Conservation (phyloP, 2,797 vertebrate species). For the Otus scops region DNA sequence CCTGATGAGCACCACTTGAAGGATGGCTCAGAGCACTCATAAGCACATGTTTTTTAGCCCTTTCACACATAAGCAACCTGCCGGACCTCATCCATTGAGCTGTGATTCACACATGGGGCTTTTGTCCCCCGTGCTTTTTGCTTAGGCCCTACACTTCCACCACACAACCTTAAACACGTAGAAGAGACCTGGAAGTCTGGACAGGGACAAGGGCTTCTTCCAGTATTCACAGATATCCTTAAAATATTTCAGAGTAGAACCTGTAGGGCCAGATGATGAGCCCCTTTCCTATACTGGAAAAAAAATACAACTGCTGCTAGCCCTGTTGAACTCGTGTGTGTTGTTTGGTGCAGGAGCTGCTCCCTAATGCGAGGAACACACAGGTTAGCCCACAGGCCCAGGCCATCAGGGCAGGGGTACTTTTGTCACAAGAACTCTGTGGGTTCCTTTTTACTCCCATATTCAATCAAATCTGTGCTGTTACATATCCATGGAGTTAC, state of each 20-base stretch:
- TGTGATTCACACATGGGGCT: not conserved
- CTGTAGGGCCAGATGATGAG: not conserved
- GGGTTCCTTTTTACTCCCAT: not conserved
- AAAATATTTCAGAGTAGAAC: not conserved
- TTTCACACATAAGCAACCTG: not conserved
- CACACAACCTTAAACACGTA: not conserved
- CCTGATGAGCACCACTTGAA: not conserved
- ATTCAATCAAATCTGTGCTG: not conserved
- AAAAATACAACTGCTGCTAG: not conserved
- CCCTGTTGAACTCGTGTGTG: not conserved
- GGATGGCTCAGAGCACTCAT: not conserved
- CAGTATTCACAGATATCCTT: not conserved
- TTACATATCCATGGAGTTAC: not conserved
- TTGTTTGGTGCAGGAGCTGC: not conserved
- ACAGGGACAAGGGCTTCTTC: not conserved
- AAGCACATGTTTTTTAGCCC: not conserved
- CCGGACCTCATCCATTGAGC: not conserved
- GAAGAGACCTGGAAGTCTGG: not conserved
- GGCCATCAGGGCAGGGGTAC: not conserved
- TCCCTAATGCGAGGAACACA: not conserved
- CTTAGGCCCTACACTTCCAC: not conserved
- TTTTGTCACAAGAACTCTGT: not conserved
- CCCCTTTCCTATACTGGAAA: not conserved
- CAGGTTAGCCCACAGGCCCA: not conserved
- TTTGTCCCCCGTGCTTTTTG: not conserved